phyloP scores from a whole-genome alignment of 2,113 vertebrate species.

The Scytalopus superciliaris region DNA sequence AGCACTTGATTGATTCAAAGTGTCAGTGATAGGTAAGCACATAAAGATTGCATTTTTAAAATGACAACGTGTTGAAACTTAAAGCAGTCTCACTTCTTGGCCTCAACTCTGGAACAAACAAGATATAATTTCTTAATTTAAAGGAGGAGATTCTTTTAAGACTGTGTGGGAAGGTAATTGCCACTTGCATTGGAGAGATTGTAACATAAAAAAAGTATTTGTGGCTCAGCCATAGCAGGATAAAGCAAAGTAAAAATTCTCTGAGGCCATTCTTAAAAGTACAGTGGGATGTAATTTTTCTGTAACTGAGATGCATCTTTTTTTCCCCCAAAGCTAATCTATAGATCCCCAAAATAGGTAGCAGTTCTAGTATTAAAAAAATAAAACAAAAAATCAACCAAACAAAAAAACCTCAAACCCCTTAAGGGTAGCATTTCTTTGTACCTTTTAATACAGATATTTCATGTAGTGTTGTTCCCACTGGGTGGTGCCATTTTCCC shows the following conservation, averaged over 20 bases:
- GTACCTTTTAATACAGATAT: not conserved
- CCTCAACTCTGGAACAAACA: not conserved
- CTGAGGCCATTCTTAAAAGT: not conserved
- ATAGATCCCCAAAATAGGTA: not conserved
- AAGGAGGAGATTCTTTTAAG: not conserved
- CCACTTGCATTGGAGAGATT: not conserved
- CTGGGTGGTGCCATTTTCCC: slow-evolving; percentile 72
- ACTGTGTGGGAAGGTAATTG: not conserved
- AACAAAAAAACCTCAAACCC: not conserved
- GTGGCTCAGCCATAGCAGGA: not conserved
- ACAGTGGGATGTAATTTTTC: not conserved
- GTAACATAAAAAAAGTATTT: not conserved
- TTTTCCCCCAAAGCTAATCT: not conserved
- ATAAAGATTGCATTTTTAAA: not conserved
- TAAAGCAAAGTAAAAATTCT: not conserved
- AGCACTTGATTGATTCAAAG: not conserved
- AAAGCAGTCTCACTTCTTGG: not conserved
- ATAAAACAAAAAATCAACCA: not conserved
- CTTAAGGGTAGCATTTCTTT: not conserved
- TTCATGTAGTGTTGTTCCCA: slow-evolving; percentile 27
- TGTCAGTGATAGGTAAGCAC: not conserved
- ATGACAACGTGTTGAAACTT: not conserved
- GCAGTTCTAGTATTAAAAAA: not conserved
- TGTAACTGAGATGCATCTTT: not conserved
- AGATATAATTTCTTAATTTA: not conserved